A percentile compares a stretch with the other conserved stretches of the same genome.
Conservation (phyloP, 2,888 invertebrate genomes). For the Calameuta idolon region DNA sequence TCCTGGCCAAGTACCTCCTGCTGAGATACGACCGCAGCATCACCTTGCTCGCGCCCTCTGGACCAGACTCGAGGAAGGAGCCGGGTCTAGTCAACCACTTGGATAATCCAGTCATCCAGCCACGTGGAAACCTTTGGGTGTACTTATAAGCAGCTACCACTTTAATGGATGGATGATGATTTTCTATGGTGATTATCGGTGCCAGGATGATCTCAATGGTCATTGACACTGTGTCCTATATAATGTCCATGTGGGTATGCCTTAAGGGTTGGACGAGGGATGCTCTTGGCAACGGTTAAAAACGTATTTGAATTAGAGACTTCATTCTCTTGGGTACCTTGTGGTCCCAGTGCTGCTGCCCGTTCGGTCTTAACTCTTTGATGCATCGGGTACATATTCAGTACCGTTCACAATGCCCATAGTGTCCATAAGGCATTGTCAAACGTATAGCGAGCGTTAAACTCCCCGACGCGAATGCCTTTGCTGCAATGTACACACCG, state of each 20-base stretch:
- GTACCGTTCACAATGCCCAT: conserved; percentile 50
- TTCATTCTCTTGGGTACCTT: conserved; percentile 36
- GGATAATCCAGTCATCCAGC: not conserved
- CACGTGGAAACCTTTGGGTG: not conserved
- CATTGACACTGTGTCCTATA: not conserved
- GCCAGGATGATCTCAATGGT: not conserved
- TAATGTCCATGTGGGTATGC: not conserved
- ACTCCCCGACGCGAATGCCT: conserved; percentile 43
- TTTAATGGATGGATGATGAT: not conserved
- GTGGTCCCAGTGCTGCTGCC: conserved; percentile 43
- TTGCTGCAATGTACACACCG: not conserved
- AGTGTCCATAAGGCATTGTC: conserved; percentile 54
- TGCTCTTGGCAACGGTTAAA: not conserved
- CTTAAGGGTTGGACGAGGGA: not conserved
- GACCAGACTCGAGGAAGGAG: not conserved
- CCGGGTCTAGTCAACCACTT: not conserved
- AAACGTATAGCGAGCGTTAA: conserved; percentile 51
- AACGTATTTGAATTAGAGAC: not conserved
- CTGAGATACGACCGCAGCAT: conserved; percentile 43
- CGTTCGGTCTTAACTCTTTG: conserved; percentile 57
- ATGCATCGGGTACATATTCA: conserved; percentile 54
- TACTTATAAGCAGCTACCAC: not conserved
- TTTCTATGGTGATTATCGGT: not conserved
- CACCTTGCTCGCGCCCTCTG: conserved; percentile 4
- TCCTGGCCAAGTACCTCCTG: conserved; percentile 47